Evolutionary conservation across 2,113 vertebrate genomes (phyloP), one percentile per base, ranked within the genome.

Genomic region (Nyctereutes procyonoides): DNA sequence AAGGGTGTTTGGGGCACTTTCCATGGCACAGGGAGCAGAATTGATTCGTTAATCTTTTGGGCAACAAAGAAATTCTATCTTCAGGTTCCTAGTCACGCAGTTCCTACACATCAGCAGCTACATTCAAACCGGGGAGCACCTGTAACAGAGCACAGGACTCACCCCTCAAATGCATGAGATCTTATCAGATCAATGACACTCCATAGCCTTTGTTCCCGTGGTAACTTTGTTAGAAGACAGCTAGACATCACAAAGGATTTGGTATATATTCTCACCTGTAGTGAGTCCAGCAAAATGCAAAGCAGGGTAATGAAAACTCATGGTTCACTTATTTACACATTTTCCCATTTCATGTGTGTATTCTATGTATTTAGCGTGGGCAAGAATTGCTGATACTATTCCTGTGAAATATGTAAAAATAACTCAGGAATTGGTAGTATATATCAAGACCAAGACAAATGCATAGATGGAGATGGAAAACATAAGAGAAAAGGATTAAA

Each of bases 341-440:
- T 97, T 90, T 87, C 67, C 30, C 14, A 90, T 43, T 92, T 97
- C 65, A 93, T 32, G 60, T 86, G 60, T 71, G 93, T 93, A 95
- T 71, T 71, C 24, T 77, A 38, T 35, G 56, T 82, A 32, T 55
- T 74, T 30, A 90, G 17, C 80, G 43, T 55, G 89, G 73, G 55
- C 28, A 82, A 96, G 81, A 71, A 93, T 19, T 81, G 60, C 32
- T 79, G 85, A 43, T 19, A 88, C 69, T 81, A 88, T 13, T 95
- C 88, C 0, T 32, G 43, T 67, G 77, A 94, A 94, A 95, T 85
- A 28, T 71, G 35, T 71, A 83, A 96, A 90, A 81, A 90, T 2
- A 95, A 96, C 17, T 48, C 51, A 74, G 81, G 51, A 65, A 67
- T 19, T 83, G 62, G 35, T 20, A 63, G 17, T 38, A 73, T 56